These are phyloP conservation scores for Eupithecia exiguata DNA, from an alignment of 2,888 invertebrate genomes.

Conservation along the genomic window DNA sequence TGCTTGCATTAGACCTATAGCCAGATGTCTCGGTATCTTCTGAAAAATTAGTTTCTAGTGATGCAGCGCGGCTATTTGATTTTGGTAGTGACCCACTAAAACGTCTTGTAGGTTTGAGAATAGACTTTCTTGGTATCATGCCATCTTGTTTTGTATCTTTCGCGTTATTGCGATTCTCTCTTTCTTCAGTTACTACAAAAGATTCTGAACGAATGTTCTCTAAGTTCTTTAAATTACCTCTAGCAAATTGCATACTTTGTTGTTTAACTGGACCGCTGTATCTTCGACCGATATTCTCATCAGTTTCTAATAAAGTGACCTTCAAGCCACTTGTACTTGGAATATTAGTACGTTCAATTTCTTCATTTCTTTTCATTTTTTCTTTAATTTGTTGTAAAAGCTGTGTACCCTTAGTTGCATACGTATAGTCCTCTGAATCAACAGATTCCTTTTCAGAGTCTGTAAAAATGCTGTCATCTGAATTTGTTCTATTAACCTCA, in stretches of 20 bases:
- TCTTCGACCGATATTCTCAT: slow-evolving; percentile 55
- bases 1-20: slow-evolving; percentile 79
- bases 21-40: slow-evolving; percentile 83
- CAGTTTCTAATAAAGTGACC: slow-evolving; percentile 40
- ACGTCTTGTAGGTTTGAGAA: slow-evolving; percentile 65
- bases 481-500: slow-evolving; percentile 49
- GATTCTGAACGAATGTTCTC: slow-evolving; percentile 50
- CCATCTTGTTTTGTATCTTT: slow-evolving; percentile 52
- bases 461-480: slow-evolving; percentile 72
- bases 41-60: slow-evolving; percentile 36
- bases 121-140: slow-evolving; percentile 67
- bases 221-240: slow-evolving; percentile 61
- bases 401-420: slow-evolving; percentile 58
- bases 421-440: slow-evolving; percentile 67
- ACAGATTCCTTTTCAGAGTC: slow-evolving; percentile 78
- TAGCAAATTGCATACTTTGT: slow-evolving; percentile 57
- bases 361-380: slow-evolving; percentile 48
- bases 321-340: slow-evolving; percentile 43
- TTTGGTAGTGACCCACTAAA: slow-evolving; percentile 58
- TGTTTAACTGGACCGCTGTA: slow-evolving; percentile 66
- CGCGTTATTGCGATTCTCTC: slow-evolving; percentile 44
- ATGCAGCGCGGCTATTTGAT: slow-evolving; percentile 32
- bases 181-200: slow-evolving; percentile 55
- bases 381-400: slow-evolving; percentile 61
- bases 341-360: slow-evolving; percentile 26